Percentiles rank a stretch among this genome's conserved stretches.
phyloP scores from a whole-genome alignment of 2,888 invertebrate genomes.

The Agrochola litura region DNA sequence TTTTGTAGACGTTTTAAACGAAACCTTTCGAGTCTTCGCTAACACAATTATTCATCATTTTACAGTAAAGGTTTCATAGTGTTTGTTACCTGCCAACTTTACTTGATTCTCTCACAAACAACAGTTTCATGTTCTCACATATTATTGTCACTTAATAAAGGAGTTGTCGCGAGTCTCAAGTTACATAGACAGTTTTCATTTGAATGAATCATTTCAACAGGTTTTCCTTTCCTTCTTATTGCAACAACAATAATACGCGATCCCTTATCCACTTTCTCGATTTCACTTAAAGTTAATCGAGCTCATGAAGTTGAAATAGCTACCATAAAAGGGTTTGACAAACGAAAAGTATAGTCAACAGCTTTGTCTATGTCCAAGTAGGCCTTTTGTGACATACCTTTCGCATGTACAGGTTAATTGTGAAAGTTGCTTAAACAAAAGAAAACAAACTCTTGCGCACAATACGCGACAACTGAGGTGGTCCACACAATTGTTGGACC shows the following conservation, averaged over 20 bases:
- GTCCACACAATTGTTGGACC: constrained; percentile 79
- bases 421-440: constrained; percentile 87
- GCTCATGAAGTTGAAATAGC: constrained; percentile 31
- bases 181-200: constrained; percentile 54
- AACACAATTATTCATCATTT: not conserved
- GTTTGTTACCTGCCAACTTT: not conserved
- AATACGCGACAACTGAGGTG: constrained; percentile 78
- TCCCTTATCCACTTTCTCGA: constrained; percentile 42
- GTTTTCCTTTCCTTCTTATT: constrained; percentile 34
- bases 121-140: constrained; percentile 38
- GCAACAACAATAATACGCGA: constrained; percentile 43
- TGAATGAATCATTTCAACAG: constrained; percentile 52
- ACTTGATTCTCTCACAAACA: constrained; percentile 18
- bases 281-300: constrained; percentile 55
- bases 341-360: constrained; percentile 46
- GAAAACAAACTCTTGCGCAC: constrained; percentile 69
- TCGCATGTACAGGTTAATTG: constrained; percentile 83
- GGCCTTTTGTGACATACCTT: constrained; percentile 63
- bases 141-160: constrained; percentile 38
- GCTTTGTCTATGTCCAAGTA: constrained; percentile 56
- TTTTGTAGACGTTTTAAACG: not conserved
- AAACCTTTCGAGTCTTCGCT: not conserved
- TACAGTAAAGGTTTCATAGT: not conserved
- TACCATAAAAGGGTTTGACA: constrained; percentile 43
- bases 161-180: constrained; percentile 36